Percentiles rank a stretch among this genome's conserved stretches.
These are phyloP conservation scores for Xerus rutilus DNA, from an alignment of 2,797 vertebrate species.

Conservation along the genomic window DNA sequence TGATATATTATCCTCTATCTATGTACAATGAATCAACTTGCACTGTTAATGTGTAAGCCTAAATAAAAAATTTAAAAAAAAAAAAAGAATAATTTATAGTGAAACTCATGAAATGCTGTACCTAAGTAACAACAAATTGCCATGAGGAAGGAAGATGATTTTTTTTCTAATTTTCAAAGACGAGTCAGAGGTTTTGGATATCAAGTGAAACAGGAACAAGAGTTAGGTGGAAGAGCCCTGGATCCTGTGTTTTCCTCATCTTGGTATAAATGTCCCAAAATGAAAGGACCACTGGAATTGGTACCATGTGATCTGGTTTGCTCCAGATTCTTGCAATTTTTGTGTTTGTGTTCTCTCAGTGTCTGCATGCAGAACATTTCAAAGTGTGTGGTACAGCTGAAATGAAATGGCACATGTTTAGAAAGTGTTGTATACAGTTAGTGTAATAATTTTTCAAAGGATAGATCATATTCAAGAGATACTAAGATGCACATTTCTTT, in stretches of 20 bases:
- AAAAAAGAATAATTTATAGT: not conserved
- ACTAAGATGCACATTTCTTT: not conserved
- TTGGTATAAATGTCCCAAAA: not conserved
- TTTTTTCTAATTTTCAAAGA: not conserved
- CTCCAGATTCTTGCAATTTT: not conserved
- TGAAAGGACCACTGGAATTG: not conserved
- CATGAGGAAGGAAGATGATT: not conserved
- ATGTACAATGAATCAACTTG: no score
- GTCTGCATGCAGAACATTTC: not conserved
- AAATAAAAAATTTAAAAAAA: no score
- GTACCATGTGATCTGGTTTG: not conserved
- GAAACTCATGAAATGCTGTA: not conserved
- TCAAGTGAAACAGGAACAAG: not conserved
- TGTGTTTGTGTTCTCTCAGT: not conserved
- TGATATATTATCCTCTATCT: no score
- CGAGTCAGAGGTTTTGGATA: not conserved
- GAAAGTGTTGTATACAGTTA: not conserved
- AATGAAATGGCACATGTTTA: not conserved
- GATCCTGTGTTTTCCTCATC: not conserved
- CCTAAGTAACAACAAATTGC: not conserved
- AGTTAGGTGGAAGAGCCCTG: not conserved
- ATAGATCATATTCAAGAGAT: not conserved
- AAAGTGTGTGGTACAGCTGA: not conserved
- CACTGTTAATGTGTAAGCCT: no score
- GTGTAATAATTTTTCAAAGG: no score